A percentile compares a stretch with the other conserved stretches of the same genome.
Evolutionary conservation across 1,140 invertebrate genomes (phyloP).

Genomic region (Brachionus calyciflorus): DNA sequence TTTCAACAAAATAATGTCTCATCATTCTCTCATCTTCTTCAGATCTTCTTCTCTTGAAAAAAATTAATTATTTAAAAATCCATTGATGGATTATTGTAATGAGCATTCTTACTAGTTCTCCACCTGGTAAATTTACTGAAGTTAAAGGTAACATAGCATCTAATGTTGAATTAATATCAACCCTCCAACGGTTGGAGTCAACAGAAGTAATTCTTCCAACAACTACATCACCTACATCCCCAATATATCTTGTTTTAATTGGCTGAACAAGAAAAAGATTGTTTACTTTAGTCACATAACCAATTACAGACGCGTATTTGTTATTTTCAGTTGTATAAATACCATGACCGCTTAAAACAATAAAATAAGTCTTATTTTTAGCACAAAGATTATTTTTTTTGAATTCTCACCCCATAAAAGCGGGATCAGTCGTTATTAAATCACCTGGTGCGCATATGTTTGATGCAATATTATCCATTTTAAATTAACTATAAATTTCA

Average conservation of each 20-base stretch:
- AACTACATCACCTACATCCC: conserved; percentile 94
- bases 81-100: conserved; percentile 27
- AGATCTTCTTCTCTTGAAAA: conserved; percentile 74
- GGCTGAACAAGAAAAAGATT: conserved; percentile 86
- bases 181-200: conserved; percentile 85
- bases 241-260: conserved; percentile 71
- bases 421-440: conserved; percentile 44
- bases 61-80: background rate
- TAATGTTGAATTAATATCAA: conserved; percentile 80
- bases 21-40: conserved; percentile 96
- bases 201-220: conserved; percentile 84
- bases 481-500: no score
- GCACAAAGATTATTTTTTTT: background rate
- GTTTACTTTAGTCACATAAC: conserved; percentile 86
- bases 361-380: background rate
- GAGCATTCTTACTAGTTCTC: conserved; percentile 72
- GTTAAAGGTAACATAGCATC: conserved; percentile 83
- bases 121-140: conserved; percentile 92
- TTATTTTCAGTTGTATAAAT: conserved; percentile 70
- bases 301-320: conserved; percentile 84
- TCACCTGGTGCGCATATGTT: conserved; percentile 32
- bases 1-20: conserved; percentile 80
- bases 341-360: conserved; percentile 76
- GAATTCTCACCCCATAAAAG: conserved; percentile 12
- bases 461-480: conserved; percentile 35